Percentiles rank a stretch among this genome's conserved stretches.
These are phyloP conservation scores for Phataginus tricuspis DNA, from an alignment of 2,797 vertebrate species.

Conservation along the genomic window DNA sequence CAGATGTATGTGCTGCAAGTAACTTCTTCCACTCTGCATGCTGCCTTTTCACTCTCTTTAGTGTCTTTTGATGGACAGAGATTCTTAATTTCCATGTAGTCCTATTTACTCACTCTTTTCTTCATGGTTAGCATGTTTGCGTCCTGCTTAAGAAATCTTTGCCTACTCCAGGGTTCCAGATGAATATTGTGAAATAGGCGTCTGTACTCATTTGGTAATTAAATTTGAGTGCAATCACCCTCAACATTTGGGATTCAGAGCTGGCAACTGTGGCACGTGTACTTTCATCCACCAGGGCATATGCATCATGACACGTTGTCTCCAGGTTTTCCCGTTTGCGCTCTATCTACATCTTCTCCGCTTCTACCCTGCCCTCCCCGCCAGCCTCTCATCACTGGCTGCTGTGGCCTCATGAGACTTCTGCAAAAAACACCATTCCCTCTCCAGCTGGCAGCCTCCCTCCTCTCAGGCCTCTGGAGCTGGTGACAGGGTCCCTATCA, in stretches of 20 bases:
- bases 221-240: not conserved
- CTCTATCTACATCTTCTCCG: not conserved
- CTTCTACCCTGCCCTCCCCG: not conserved
- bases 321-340: not conserved
- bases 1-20: not conserved
- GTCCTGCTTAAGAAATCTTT: not conserved
- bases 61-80: not conserved
- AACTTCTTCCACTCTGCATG: not conserved
- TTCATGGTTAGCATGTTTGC: not conserved
- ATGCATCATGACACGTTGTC: not conserved
- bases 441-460: no score
- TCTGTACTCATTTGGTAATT: not conserved
- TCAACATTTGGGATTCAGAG: not conserved
- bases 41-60: not conserved
- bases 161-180: not conserved
- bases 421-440: not conserved
- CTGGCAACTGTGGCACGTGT: accelerated
- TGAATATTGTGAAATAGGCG: not conserved
- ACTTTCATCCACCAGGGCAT: not conserved
- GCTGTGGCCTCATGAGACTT: accelerated
- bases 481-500: not conserved
- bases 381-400: not conserved
- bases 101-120: not conserved
- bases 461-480: not conserved
- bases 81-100: not conserved